phyloP scores from a whole-genome alignment of 1,140 invertebrate genomes.

The Palaemon carinicauda region DNA sequence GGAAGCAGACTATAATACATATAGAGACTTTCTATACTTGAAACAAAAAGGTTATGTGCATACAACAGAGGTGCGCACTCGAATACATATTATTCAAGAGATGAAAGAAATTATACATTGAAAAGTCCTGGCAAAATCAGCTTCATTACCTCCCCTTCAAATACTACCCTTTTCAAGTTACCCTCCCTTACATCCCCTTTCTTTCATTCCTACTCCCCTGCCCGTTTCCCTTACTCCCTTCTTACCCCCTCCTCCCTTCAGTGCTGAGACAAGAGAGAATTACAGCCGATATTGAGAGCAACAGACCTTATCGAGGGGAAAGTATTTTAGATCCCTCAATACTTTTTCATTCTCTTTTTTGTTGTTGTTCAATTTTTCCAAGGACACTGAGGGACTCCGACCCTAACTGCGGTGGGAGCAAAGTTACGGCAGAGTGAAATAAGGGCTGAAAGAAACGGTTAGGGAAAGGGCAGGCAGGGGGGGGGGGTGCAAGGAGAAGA shows the following conservation, averaged over 20 bases:
- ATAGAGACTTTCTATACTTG: too few species aligned
- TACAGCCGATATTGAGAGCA: slow-evolving; percentile 32
- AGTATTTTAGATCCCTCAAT: slow-evolving; percentile 12
- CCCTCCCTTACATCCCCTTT: not conserved
- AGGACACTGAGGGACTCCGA: not conserved
- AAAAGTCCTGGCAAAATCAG: too few species aligned
- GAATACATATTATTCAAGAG: too few species aligned
- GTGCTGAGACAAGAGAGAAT: not conserved
- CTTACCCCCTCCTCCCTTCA: not conserved
- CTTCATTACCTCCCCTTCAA: too few species aligned
- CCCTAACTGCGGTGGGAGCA: not conserved
- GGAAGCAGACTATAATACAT: too few species aligned
- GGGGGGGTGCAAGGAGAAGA: not conserved
- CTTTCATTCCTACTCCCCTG: not conserved
- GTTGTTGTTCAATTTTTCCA: not conserved
- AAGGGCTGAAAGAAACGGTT: not conserved
- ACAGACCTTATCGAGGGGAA: slow-evolving; percentile 35
- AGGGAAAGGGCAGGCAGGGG: not conserved
- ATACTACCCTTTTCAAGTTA: not conserved
- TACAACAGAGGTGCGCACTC: too few species aligned
- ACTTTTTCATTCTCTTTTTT: not conserved
- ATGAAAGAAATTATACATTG: too few species aligned
- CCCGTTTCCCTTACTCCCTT: not conserved
- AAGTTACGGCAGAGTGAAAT: not conserved
- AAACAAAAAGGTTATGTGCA: too few species aligned